Conservation (phyloP, 1,140 invertebrate species). For the Pachyrhynchus sulphureomaculatus region DNA sequence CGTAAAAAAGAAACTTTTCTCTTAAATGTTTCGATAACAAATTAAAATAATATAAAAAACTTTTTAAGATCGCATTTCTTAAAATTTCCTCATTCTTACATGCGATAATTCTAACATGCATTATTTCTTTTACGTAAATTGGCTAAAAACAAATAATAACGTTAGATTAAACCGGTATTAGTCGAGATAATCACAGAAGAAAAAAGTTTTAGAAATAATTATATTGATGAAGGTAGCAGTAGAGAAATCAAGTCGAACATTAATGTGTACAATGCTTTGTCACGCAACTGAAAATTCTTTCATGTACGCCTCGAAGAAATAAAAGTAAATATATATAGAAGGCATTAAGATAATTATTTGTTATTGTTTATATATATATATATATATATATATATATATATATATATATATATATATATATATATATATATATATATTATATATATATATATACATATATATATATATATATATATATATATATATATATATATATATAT, state of each 20-base stretch:
- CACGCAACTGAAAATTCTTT: conserved; percentile 6
- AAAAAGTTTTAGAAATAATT: neutral
- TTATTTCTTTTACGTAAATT: neutral
- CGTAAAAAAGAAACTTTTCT: no score
- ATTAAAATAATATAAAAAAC: no score
- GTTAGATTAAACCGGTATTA: conserved; percentile 7
- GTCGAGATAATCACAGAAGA: neutral
- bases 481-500: no score
- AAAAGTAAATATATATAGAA: neutral
- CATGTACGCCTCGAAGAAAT: conserved; percentile 7
- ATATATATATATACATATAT: no score
- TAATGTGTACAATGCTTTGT: conserved; percentile 5
- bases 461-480: no score
- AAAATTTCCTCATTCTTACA: no score
- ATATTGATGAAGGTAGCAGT: neutral
- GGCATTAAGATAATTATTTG: conserved; percentile 6
- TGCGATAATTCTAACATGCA: no score
- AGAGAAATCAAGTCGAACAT: conserved; percentile 1
- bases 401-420: no score
- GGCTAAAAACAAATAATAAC: conserved; percentile 11
- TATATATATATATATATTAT: no score
- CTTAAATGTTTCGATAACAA: no score
- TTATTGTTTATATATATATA: neutral
- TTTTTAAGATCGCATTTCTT: no score
- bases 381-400: no score